Percentiles rank a stretch among this genome's conserved stretches.
Conservation (phyloP, 2,888 invertebrate genomes). For the Molorchus minor region DNA sequence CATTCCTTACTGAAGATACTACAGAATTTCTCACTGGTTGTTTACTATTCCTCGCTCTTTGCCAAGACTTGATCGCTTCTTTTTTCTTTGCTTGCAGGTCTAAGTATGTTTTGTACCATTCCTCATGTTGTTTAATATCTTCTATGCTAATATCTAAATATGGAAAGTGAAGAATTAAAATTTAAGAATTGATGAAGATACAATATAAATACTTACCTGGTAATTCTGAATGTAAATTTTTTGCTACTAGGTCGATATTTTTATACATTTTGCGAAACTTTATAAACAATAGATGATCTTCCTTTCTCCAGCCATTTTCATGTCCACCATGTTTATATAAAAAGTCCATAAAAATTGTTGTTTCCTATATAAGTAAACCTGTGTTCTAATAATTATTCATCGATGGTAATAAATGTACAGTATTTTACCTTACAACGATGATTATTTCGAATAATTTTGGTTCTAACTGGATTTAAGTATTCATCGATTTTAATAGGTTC, state of each 20-base stretch:
- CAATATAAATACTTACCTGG: conserved; percentile 54
- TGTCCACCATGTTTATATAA: conserved; percentile 64
- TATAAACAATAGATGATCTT: conserved; percentile 67
- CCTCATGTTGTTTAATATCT: conserved; percentile 62
- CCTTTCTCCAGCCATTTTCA: conserved; percentile 68
- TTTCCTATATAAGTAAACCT: not conserved
- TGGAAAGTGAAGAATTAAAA: conserved; percentile 13
- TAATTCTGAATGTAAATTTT: conserved; percentile 50
- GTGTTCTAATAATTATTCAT: too few relatives aligned
- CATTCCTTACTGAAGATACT: conserved; percentile 15
- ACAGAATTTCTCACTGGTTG: conserved; percentile 1
- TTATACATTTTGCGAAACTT: conserved; percentile 56
- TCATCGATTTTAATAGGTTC: conserved; percentile 43
- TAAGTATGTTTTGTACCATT: conserved; percentile 64
- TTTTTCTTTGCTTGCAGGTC: conserved; percentile 61
- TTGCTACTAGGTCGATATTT: conserved; percentile 45
- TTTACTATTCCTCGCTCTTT: too few relatives aligned
- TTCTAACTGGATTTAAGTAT: conserved; percentile 14
- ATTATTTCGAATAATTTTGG: conserved; percentile 31
- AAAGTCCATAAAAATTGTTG: conserved; percentile 62
- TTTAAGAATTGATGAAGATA: conserved; percentile 6
- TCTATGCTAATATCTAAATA: conserved; percentile 56
- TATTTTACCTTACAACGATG: conserved; percentile 45
- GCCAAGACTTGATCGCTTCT: conserved; percentile 62
- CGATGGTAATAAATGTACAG: too few relatives aligned